phyloP scores from a whole-genome alignment of 2,797 vertebrate species.

The Florisuga fusca region DNA sequence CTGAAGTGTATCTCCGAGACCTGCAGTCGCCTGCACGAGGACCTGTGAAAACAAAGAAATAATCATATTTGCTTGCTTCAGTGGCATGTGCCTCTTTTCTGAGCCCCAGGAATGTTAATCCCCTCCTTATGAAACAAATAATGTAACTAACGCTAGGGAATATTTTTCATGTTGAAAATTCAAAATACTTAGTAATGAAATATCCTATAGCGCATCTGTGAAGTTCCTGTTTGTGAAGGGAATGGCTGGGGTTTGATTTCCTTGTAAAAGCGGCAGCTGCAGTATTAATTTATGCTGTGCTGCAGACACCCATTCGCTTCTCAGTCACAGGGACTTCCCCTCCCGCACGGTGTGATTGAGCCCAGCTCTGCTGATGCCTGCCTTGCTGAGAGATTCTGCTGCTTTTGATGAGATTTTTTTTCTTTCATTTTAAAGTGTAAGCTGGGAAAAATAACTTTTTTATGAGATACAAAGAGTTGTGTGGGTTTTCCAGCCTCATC shows the following conservation, averaged over 20 bases:
- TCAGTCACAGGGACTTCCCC: conserved; percentile 27
- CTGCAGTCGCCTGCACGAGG: conserved; percentile 40
- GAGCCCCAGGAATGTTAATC: conserved; percentile 62
- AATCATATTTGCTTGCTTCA: conserved; percentile 70
- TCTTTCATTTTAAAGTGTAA: neutral
- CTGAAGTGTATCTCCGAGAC: conserved; percentile 49
- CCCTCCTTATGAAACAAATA: conserved; percentile 64
- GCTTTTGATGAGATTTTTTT: conserved; percentile 51
- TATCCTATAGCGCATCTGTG: conserved; percentile 39
- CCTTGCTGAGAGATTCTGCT: conserved; percentile 38
- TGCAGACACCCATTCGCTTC: conserved; percentile 20
- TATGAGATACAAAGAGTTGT: neutral
- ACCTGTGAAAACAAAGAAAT: conserved; percentile 73
- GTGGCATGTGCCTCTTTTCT: conserved; percentile 45
- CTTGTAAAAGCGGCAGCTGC: conserved; percentile 42
- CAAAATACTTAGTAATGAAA: conserved; percentile 62
- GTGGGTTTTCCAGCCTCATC: neutral
- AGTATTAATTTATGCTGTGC: conserved; percentile 55
- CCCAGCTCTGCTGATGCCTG: conserved; percentile 18
- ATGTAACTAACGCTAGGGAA: conserved; percentile 62
- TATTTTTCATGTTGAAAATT: conserved; percentile 69
- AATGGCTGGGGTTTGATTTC: conserved; percentile 58
- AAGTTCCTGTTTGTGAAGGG: conserved; percentile 66
- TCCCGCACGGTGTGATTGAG: neutral
- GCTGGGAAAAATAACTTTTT: neutral